A percentile compares a stretch with the other conserved stretches of the same genome.
These are phyloP conservation scores for Lepidochitona cinerea DNA, from an alignment of 2,888 invertebrate species.

Conservation along the genomic window DNA sequence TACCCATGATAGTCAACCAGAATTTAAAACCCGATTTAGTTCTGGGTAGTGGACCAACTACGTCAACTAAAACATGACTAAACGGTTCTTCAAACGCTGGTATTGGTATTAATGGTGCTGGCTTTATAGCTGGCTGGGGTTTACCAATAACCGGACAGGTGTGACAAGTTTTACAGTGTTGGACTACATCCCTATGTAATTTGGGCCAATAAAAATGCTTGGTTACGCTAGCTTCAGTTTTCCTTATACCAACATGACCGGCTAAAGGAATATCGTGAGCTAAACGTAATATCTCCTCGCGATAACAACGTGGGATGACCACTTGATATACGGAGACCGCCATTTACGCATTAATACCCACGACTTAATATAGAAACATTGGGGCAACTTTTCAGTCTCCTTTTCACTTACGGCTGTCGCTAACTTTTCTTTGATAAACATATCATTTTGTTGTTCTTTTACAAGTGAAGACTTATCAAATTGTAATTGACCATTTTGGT, in stretches of 20 bases:
- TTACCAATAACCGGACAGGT: conserved; percentile 15
- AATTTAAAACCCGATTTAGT: conserved; percentile 11
- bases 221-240: not conserved
- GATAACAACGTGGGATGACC: conserved; percentile 4
- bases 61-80: not conserved
- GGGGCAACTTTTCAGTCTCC: too few species aligned
- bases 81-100: conserved; percentile 19
- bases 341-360: too few species aligned
- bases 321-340: too few species aligned
- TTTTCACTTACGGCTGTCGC: too few species aligned
- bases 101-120: conserved; percentile 11
- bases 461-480: too few species aligned
- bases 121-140: not conserved
- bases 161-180: conserved; percentile 14
- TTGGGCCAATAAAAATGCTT: conserved; percentile 17
- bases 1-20: conserved; percentile 18
- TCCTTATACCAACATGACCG: conserved; percentile 12
- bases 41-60: too few species aligned
- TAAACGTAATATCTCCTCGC: not conserved
- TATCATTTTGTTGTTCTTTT: too few species aligned
- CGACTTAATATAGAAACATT: too few species aligned
- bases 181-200: conserved; percentile 10
- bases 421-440: too few species aligned
- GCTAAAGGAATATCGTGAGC: conserved; percentile 6
- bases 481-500: too few species aligned